Base-by-base conservation (phyloP, 2,888 invertebrate species). In the Euphydryas editha region DNA sequence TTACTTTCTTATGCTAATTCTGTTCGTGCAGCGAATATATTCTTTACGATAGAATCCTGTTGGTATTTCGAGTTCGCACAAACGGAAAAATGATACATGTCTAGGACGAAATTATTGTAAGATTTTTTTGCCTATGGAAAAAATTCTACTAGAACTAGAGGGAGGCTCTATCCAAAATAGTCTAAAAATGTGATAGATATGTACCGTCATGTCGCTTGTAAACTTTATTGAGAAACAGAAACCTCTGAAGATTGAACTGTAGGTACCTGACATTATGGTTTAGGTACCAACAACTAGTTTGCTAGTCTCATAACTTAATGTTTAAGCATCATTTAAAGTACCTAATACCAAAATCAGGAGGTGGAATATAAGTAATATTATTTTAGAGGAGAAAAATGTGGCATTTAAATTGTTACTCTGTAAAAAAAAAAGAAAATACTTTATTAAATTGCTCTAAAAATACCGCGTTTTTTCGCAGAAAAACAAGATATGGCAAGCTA, bases 1-100 rank as follows among this genome's bases (percentile, higher is more conserved):
- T 90, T 86, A 88, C 90, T 88, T 88, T 88, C 79, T 82, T 88
- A 90, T 90, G 90, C 84, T 87, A 90, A 90, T 88, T 80, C 77
- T 37, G 65, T 76, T 81, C 84, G 85, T 83, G 84, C 86, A 81
- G 84, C 85, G 85, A 88, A 89, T 88, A 84, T 81, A 83, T 86
- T 83, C 80, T 76, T 78, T 75, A 75, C 78, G 77, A 79, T 82
- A 81, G 82, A 81, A 81, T 80, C 78, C 77, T 80, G 73, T 75
- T 74, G 70, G 70, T 77, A 80, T 78, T 78, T 80, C 80, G 75
- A 77, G 81, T 82, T 83, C 81, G 79, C 80, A 74, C 15, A 54
- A 54, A 36, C 71, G 74, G 81, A 81, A 80, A 85, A 85, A 87
- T 87, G 87, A 89, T 86, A 84, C 82, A 88, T 88, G 85, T n/a